Evolutionary conservation across 2,797 vertebrate genomes (phyloP).

Genomic region (Pangasius macronema): DNA sequence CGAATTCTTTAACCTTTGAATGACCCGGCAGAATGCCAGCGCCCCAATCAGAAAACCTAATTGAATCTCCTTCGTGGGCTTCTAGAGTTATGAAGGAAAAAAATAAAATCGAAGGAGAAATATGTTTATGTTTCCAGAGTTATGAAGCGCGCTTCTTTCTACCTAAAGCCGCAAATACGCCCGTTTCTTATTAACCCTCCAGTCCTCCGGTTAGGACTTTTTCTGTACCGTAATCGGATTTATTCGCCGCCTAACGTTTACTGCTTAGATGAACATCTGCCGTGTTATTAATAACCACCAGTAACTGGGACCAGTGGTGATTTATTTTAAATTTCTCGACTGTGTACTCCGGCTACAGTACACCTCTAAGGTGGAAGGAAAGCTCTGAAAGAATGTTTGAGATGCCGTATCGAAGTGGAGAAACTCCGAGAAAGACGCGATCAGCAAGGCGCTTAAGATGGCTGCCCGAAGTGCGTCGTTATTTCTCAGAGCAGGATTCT

Average conservation of each 20-base stretch:
- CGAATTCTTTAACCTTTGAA: conserved; percentile 84
- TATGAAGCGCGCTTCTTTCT: conserved; percentile 4
- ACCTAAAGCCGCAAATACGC: conserved; percentile 29
- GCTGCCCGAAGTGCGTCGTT: conserved; percentile 39
- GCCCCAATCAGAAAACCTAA: conserved; percentile 82
- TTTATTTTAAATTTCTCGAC: conserved; percentile 4
- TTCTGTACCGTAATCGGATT: conserved; percentile 76
- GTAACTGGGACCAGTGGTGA: conserved; percentile 73
- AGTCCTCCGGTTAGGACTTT: conserved; percentile 67
- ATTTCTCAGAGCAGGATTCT: background rate
- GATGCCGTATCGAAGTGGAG: conserved; percentile 35
- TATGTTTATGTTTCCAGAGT: conserved; percentile 71
- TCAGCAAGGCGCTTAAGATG: conserved; percentile 60
- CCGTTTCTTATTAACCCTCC: conserved; percentile 70
- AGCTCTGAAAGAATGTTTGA: conserved; percentile 18
- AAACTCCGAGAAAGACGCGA: conserved; percentile 31
- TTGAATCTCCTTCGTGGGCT: conserved; percentile 76
- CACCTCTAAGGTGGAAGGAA: background rate
- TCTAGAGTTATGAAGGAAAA: conserved; percentile 76
- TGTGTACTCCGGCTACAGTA: conserved; percentile 6
- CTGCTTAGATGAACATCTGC: conserved; percentile 77
- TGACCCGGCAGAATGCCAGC: conserved; percentile 81
- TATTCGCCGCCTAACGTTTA: conserved; percentile 77
- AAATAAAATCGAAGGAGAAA: conserved; percentile 78
- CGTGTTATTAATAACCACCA: conserved; percentile 76